phyloP scores from a whole-genome alignment of 2,797 vertebrate species.

The Onychomys leucogaster region DNA sequence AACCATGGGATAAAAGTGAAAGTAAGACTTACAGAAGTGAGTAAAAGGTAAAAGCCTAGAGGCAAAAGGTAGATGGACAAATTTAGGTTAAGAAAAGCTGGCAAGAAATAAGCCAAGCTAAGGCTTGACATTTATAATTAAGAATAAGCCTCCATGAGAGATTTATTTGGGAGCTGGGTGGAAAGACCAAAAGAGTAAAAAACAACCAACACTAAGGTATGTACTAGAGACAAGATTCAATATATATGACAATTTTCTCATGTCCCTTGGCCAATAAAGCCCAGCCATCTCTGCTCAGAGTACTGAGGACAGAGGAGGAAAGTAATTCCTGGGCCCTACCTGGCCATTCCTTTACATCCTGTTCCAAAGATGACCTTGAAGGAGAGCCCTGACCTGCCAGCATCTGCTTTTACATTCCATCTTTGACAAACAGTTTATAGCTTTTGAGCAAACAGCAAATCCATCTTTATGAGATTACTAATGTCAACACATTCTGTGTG shows the following conservation, averaged over 20 bases:
- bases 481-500: constrained; percentile 29
- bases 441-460: constrained; percentile 64
- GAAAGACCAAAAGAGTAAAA: no score
- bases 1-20: no score
- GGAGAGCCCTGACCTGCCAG: background rate
- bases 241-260: background rate
- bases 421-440: constrained; percentile 64
- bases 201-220: background rate
- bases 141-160: no score
- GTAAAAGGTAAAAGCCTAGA: no score
- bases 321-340: background rate
- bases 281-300: background rate
- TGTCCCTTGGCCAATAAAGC: background rate
- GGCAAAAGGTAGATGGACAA: no score
- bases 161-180: no score
- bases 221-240: background rate
- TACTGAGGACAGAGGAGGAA: background rate
- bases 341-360: background rate
- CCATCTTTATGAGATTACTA: constrained; percentile 63
- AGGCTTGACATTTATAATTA: no score
- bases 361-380: constrained; percentile 2
- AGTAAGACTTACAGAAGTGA: no score
- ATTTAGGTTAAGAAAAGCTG: no score
- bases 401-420: constrained; percentile 22
- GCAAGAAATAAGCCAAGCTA: no score